Conservation (phyloP, 2,888 invertebrate species). For the Conops quadrifasciatus region DNA sequence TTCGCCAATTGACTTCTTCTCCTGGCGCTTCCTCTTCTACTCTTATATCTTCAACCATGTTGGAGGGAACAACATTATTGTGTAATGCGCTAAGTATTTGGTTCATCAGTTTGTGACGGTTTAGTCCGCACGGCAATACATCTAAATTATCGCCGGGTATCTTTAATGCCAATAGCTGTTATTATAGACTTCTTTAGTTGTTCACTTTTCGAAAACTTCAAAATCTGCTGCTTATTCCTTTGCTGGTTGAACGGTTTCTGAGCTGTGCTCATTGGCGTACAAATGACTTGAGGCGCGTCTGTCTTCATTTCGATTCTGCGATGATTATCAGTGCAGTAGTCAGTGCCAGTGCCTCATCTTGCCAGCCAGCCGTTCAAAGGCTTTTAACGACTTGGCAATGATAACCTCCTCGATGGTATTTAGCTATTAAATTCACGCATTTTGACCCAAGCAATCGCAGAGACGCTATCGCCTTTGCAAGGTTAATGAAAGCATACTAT, state of each 20-base stretch:
- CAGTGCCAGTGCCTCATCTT: too few relatives aligned
- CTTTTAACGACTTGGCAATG: not conserved
- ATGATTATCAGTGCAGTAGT: not conserved
- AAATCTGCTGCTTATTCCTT: too few relatives aligned
- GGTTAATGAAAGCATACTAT: not conserved
- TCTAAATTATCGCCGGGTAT: not conserved
- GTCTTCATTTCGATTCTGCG: not conserved
- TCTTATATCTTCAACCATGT: not conserved
- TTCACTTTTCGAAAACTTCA: not conserved
- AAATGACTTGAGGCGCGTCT: not conserved
- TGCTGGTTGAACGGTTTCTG: too few relatives aligned
- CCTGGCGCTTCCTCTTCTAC: not conserved
- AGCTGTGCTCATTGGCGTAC: too few relatives aligned
- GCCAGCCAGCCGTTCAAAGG: too few relatives aligned
- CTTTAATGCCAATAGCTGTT: not conserved
- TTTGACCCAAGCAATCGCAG: not conserved
- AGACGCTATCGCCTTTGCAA: not conserved
- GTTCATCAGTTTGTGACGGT: not conserved
- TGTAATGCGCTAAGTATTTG: not conserved
- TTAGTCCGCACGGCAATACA: not conserved
- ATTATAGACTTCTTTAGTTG: too few relatives aligned
- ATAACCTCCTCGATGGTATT: conserved; percentile 19
- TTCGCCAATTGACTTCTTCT: conserved; percentile 36
- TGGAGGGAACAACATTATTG: not conserved
- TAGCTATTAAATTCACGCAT: conserved; percentile 1